Conservation (phyloP, 2,888 invertebrate species). For the Xiphydria camelus region DNA sequence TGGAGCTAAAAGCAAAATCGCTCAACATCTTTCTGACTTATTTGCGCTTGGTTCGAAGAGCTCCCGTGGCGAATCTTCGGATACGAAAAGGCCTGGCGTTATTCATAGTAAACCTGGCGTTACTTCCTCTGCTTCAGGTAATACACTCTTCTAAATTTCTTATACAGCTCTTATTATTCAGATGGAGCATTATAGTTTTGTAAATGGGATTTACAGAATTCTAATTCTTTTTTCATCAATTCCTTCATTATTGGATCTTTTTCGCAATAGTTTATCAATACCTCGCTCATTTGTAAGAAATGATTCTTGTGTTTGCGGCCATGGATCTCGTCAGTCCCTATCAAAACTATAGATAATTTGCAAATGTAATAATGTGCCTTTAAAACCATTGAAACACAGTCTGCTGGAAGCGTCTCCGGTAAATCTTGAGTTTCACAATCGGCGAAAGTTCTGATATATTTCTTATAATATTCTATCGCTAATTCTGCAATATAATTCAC, state of each 20-base stretch:
- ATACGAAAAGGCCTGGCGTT: slow-evolving; percentile 62
- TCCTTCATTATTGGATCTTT: too few species aligned
- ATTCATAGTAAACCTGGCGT: slow-evolving; percentile 61
- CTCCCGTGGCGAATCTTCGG: slow-evolving; percentile 65
- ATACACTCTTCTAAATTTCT: too few species aligned
- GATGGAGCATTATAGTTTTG: too few species aligned
- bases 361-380: neutral
- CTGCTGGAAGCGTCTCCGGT: neutral
- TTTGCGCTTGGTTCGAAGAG: slow-evolving; percentile 82
- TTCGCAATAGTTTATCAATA: too few species aligned
- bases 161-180: too few species aligned
- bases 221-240: too few species aligned
- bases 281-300: too few species aligned
- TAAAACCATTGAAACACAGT: neutral
- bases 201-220: too few species aligned
- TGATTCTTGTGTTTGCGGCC: too few species aligned
- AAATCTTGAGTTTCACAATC: neutral
- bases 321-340: too few species aligned
- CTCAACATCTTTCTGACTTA: slow-evolving; percentile 80
- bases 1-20: slow-evolving; percentile 75
- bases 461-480: neutral
- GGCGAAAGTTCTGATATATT: neutral
- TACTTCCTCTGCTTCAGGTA: slow-evolving; percentile 44
- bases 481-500: neutral
- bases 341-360: too few species aligned